Conservation (phyloP, 2,888 invertebrate genomes). For the Platycheirus albimanus region DNA sequence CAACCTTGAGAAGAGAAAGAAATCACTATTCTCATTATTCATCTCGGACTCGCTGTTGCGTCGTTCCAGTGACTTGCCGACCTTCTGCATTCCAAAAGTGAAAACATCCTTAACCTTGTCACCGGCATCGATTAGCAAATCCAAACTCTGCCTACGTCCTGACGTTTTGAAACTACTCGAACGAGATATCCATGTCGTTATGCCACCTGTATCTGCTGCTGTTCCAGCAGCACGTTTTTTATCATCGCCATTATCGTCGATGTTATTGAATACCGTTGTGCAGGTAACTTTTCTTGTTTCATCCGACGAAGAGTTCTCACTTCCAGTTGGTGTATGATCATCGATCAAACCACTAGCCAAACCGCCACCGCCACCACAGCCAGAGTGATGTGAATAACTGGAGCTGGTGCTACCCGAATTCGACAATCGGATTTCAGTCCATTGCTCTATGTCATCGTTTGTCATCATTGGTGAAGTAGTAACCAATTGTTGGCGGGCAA, state of each 20-base stretch:
- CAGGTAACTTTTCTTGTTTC: constrained; percentile 82
- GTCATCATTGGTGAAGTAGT: constrained; percentile 60
- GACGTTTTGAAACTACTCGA: constrained; percentile 81
- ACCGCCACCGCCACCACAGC: constrained; percentile 61
- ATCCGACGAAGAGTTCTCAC: constrained; percentile 80
- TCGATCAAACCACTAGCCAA: constrained; percentile 77
- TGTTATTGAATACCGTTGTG: constrained; percentile 81
- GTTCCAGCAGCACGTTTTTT: constrained; percentile 84
- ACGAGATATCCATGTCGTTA: constrained; percentile 80
- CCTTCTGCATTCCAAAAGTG: constrained; percentile 89
- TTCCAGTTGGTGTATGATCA: constrained; percentile 80
- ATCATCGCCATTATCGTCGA: constrained; percentile 79
- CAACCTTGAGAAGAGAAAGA: constrained; percentile 82
- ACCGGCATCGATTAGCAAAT: constrained; percentile 90
- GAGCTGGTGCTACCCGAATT: constrained; percentile 82
- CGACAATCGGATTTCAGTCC: constrained; percentile 82
- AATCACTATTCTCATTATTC: constrained; percentile 82
- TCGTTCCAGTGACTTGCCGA: constrained; percentile 87
- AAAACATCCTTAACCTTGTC: constrained; percentile 92
- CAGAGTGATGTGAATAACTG: constrained; percentile 82
- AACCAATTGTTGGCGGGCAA: constrained; percentile 49
- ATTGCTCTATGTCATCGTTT: constrained; percentile 81
- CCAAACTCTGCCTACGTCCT: constrained; percentile 88
- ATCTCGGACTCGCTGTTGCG: constrained; percentile 88
- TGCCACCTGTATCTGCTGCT: constrained; percentile 73